phyloP scores from a whole-genome alignment of 1,140 invertebrate genomes.

The Apocrypta bakeri region DNA sequence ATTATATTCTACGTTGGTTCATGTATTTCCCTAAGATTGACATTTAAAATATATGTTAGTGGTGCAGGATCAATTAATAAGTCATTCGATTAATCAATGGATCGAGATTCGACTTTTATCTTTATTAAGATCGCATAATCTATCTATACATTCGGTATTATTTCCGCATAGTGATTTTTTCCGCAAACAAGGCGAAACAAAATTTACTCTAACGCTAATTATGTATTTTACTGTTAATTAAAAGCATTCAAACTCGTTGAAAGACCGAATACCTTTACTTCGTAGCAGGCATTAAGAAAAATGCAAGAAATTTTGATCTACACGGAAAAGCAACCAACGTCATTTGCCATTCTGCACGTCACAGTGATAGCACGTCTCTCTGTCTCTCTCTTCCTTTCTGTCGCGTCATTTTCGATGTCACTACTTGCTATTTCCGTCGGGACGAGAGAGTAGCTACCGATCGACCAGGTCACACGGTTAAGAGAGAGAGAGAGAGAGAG shows the following conservation, averaged over 20 bases:
- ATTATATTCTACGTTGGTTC: neutral
- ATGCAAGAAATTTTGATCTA: no score
- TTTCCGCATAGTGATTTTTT: no score
- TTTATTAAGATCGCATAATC: no score
- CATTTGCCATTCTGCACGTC: conserved; percentile 54
- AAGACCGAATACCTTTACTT: neutral
- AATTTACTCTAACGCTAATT: no score
- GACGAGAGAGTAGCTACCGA: conserved; percentile 53
- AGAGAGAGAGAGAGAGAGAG: conserved; percentile 40
- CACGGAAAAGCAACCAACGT: conserved; percentile 27
- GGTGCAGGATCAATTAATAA: neutral
- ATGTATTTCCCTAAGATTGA: neutral
- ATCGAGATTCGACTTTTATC: neutral
- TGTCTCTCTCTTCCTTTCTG: neutral
- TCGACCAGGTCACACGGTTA: conserved; percentile 59
- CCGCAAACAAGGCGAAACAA: no score
- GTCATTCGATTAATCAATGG: neutral
- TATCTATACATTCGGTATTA: no score
- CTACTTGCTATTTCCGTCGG: conserved; percentile 46
- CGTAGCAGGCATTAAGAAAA: neutral
- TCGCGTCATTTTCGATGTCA: conserved; percentile 47
- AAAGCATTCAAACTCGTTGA: no score
- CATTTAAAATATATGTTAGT: neutral
- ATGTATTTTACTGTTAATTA: no score
- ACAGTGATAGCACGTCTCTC: conserved; percentile 41